Evolutionary conservation across 2,797 vertebrate genomes (phyloP).

Genomic region (Psittacula derbiana): DNA sequence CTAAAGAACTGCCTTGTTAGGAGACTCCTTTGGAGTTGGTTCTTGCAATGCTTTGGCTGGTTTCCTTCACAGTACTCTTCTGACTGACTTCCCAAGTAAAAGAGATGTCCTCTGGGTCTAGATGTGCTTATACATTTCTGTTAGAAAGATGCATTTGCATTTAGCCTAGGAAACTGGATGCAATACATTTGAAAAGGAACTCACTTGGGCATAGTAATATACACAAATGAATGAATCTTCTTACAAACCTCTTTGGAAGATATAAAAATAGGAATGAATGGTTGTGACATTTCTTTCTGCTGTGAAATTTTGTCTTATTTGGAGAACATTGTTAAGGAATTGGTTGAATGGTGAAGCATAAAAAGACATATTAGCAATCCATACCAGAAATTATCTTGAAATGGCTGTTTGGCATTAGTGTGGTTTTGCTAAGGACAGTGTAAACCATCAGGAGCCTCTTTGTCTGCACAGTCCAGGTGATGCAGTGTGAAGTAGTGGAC

Average conservation of each 20-base stretch:
- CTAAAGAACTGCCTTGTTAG: not conserved
- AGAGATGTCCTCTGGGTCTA: slow-evolving; percentile 48
- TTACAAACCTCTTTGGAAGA: slow-evolving; percentile 46
- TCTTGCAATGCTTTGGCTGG: slow-evolving; percentile 50
- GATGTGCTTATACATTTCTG: slow-evolving; percentile 45
- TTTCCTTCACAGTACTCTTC: slow-evolving; percentile 64
- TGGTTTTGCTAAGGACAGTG: slow-evolving; percentile 19
- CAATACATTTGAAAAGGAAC: slow-evolving; percentile 6
- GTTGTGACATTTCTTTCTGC: slow-evolving; percentile 42
- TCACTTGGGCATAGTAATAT: not conserved
- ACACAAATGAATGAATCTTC: slow-evolving; percentile 35
- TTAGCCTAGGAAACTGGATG: slow-evolving; percentile 41
- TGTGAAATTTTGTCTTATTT: slow-evolving; percentile 16
- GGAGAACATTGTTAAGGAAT: slow-evolving; percentile 11
- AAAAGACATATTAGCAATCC: slow-evolving; percentile 23
- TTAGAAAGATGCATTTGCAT: slow-evolving; percentile 69
- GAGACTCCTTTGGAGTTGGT: slow-evolving; percentile 49
- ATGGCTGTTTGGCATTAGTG: not conserved
- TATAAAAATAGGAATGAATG: slow-evolving; percentile 8
- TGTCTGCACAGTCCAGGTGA: slow-evolving; percentile 21
- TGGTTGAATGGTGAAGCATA: not conserved
- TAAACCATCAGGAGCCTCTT: slow-evolving; percentile 24
- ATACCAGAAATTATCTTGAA: slow-evolving; percentile 7
- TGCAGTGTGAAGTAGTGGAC: not conserved
- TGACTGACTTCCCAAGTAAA: slow-evolving; percentile 19